A percentile compares a stretch with the other conserved stretches of the same genome.
Conservation (phyloP, 2,888 invertebrate species). For the Noctua comes region DNA sequence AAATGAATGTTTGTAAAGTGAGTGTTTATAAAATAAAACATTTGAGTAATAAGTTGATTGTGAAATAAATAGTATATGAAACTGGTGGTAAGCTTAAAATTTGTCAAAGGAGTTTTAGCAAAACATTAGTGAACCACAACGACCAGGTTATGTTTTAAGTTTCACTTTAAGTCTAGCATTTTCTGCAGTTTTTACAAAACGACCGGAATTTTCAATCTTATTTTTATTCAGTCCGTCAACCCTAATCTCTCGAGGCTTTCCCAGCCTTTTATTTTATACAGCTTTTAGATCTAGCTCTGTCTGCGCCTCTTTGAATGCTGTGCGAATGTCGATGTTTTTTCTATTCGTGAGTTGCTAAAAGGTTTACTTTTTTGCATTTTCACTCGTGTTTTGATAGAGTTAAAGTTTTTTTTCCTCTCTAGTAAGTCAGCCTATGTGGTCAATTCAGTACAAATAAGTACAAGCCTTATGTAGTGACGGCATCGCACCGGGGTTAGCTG, state of each 20-base stretch:
- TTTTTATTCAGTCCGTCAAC: conserved; percentile 31
- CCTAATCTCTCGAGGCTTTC: conserved; percentile 36
- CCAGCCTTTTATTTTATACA: conserved; percentile 47
- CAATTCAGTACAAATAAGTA: too few species aligned
- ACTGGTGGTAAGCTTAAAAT: too few species aligned
- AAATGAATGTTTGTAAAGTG: too few species aligned
- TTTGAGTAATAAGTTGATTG: too few species aligned
- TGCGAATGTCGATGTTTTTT: conserved; percentile 23
- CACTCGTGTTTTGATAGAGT: not conserved
- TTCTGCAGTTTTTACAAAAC: conserved; percentile 4
- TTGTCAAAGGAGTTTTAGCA: too few species aligned
- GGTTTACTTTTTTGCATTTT: not conserved
- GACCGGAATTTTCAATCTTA: not conserved
- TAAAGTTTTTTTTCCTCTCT: not conserved
- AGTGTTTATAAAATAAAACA: too few species aligned
- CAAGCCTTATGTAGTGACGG: not conserved
- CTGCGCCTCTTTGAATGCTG: conserved; percentile 38
- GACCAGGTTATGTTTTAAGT: conserved; percentile 2
- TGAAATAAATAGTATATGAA: too few species aligned
- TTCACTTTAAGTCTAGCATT: not conserved
- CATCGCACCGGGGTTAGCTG: not conserved
- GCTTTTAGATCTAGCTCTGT: conserved; percentile 39
- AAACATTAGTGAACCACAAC: not conserved
- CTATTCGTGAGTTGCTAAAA: conserved; percentile 5
- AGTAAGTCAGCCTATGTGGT: too few species aligned